A percentile compares a stretch with the other conserved stretches of the same genome.
Evolutionary conservation across 1,140 invertebrate species (phyloP).

Genomic region (Eumeta japonica): DNA sequence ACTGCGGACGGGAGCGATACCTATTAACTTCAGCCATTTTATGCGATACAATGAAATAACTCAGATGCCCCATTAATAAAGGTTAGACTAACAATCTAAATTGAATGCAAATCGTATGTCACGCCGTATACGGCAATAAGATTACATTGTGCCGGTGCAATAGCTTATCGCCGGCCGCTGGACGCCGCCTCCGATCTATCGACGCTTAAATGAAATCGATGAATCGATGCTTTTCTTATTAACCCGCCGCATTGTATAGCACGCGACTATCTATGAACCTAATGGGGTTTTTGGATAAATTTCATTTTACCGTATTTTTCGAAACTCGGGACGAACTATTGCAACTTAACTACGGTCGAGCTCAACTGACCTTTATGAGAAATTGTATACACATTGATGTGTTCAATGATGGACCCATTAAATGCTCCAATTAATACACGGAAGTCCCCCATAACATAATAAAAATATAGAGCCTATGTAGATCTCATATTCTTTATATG

Average conservation of each 20-base stretch:
- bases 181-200: slow-evolving; percentile 1
- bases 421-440: no score
- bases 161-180: slow-evolving; percentile 1
- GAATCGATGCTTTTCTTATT: neutral
- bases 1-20: no score
- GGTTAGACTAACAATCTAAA: neutral
- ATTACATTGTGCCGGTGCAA: slow-evolving; percentile 1
- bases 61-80: slow-evolving; percentile 1
- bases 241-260: neutral
- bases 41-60: slow-evolving; percentile 2
- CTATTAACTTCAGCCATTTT: slow-evolving; percentile 2
- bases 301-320: no score
- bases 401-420: no score
- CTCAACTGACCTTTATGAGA: no score
- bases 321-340: no score
- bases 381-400: no score
- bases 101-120: slow-evolving; percentile 2
- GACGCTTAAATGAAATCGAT: slow-evolving; percentile 3
- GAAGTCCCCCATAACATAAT: no score
- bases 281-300: no score
- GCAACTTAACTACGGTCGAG: no score
- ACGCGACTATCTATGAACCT: slow-evolving; percentile 6
- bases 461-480: no score
- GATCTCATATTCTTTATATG: no score
- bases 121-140: slow-evolving; percentile 1